phyloP scores from a whole-genome alignment of 2,888 invertebrate genomes.

The Phyto melanocephala region DNA sequence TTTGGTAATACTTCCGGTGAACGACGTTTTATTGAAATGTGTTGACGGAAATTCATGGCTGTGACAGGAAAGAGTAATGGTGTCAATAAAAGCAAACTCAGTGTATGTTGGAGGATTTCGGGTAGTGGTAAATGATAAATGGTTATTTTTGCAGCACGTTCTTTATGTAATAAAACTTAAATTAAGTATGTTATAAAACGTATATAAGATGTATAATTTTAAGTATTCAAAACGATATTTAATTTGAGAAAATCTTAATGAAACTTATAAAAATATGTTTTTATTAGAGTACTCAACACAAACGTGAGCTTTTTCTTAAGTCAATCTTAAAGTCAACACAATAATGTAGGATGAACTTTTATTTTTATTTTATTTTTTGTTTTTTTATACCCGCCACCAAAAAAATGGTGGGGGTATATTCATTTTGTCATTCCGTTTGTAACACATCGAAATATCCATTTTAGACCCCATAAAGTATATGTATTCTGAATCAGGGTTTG shows the following conservation, averaged over 20 bases:
- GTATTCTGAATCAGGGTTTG: too few relatives aligned
- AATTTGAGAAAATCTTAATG: background rate
- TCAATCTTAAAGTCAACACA: too few relatives aligned
- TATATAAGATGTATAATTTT: background rate
- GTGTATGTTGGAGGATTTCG: background rate
- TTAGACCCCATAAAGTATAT: too few relatives aligned
- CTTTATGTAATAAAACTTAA: background rate
- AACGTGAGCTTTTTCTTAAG: too few relatives aligned
- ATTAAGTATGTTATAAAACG: background rate
- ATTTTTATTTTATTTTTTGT: too few relatives aligned
- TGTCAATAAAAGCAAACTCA: background rate
- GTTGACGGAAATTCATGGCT: constrained; percentile 22
- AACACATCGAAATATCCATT: too few relatives aligned
- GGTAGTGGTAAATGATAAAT: background rate
- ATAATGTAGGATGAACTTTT: too few relatives aligned
- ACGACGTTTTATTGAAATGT: constrained; percentile 10
- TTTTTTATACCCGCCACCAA: too few relatives aligned
- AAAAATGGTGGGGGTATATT: too few relatives aligned
- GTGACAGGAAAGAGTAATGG: background rate
- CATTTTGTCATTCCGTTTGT: too few relatives aligned
- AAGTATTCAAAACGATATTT: background rate
- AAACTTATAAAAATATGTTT: too few relatives aligned
- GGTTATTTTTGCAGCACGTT: background rate
- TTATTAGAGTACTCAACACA: too few relatives aligned
- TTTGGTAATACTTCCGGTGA: constrained; percentile 19